Evolutionary conservation across 2,113 vertebrate species (phyloP), one percentile per base, ranked within the genome.

Genomic region (Morone saxatilis): DNA sequence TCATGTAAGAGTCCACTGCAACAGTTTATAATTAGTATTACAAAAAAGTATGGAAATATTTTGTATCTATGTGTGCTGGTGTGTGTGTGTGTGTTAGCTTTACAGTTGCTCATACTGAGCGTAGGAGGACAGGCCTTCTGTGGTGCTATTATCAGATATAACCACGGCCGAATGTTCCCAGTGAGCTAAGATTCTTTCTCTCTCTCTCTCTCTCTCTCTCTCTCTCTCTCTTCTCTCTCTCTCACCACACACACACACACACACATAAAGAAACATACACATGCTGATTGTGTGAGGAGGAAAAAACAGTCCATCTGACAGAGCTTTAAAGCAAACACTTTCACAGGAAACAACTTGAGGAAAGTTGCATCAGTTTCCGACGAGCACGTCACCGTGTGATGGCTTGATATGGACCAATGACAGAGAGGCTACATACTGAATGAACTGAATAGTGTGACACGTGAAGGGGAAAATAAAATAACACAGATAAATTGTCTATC

Each of bases 71-170:
- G 81, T 76, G 75, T 72, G 67, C 45, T 51, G 11, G 79, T 84
- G 63, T 57, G 56, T 81, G 48, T 48, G 76, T 69, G 65, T 71
- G 69, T 75, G 74, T 81, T 80, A 72, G 87, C 59, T 85, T 81
- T 86, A 86, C 71, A 87, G 89, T 88, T 88, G 86, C 89, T 92
- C 93, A 89, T 91, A 89, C 89, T 90, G 93, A 93, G 90, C 89
- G 93, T 94, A 81, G 92, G 93, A 88, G 91, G 92, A 89, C 41
- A 48, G 57, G 84, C 92, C 92, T 93, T 94, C 93, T 94, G 93
- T 92, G 91, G 81, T 83, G 92, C 80, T 69, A 94, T 88, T 86
- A 90, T 91, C 87, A 88, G 88, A 93, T 93, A 90, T 91, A 91
- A 88, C 91, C 63, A 81, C 12, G 31, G 63, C 81, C 50, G 68